Evolutionary conservation across 23 tunicate species (phyloP).

Genomic region (Clavelina lepadiformis): DNA sequence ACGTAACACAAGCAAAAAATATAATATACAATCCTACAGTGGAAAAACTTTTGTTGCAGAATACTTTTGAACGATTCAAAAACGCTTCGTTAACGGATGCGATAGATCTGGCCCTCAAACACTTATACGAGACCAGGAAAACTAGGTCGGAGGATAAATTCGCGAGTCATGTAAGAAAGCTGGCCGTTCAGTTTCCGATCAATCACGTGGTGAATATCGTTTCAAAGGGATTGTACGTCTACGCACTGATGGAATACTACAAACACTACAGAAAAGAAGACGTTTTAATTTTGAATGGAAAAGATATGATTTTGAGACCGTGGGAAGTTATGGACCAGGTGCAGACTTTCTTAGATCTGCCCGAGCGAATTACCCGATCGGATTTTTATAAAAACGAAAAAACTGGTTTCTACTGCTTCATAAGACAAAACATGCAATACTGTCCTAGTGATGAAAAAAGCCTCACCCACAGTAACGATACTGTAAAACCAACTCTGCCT

Average conservation of each 20-base stretch:
- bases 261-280: constrained; percentile 1
- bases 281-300: constrained; percentile 1
- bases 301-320: neutral
- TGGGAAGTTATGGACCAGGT: neutral
- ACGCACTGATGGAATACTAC: neutral
- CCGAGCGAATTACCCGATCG: neutral
- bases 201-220: too few species aligned
- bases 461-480: neutral
- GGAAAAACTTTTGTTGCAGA: too few species aligned
- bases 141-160: too few species aligned
- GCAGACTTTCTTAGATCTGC: neutral
- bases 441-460: neutral
- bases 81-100: too few species aligned
- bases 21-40: too few species aligned
- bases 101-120: too few species aligned
- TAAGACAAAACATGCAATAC: neutral
- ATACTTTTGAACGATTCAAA: too few species aligned
- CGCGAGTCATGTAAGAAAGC: too few species aligned
- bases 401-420: neutral
- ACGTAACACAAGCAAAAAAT: too few species aligned
- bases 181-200: too few species aligned
- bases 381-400: constrained; percentile 4
- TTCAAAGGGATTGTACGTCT: too few species aligned
- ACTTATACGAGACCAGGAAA: too few species aligned
- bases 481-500: neutral